Percentiles rank a stretch among this genome's conserved stretches.
Conservation (phyloP, 2,113 vertebrate species). For the Cheilinus undulatus region DNA sequence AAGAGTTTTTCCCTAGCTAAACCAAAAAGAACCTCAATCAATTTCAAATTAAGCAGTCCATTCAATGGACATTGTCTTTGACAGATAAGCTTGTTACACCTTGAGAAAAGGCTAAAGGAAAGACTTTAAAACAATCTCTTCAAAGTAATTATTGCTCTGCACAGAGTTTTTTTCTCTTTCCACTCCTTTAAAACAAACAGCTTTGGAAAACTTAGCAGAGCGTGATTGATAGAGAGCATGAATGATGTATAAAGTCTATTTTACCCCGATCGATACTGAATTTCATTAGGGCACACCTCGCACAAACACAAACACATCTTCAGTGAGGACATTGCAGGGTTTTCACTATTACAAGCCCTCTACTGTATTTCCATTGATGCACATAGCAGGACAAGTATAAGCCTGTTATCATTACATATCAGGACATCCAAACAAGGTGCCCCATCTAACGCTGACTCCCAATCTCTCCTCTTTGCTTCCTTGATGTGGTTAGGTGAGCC, state of each 20-base stretch:
- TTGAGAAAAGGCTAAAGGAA: conserved; percentile 78
- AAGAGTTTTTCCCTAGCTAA: conserved; percentile 56
- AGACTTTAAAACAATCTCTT: conserved; percentile 79
- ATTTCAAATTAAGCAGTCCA: conserved; percentile 82
- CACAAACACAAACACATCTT: conserved; percentile 29
- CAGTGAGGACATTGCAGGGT: conserved; percentile 51
- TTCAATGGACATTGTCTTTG: conserved; percentile 81
- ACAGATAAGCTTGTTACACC: conserved; percentile 82
- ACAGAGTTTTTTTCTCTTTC: conserved; percentile 65
- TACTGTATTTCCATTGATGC: conserved; percentile 50
- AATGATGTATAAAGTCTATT: conserved; percentile 89
- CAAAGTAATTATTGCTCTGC: conserved; percentile 81
- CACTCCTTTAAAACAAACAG: conserved; percentile 77
- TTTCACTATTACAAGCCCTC: conserved; percentile 42
- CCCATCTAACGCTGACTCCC: conserved; percentile 66
- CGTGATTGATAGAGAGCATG: conserved; percentile 86
- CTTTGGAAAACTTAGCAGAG: conserved; percentile 81
- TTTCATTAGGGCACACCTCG: conserved; percentile 80
- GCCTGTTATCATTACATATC: conserved; percentile 66
- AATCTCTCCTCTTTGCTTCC: conserved; percentile 31
- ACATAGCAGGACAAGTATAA: conserved; percentile 27
- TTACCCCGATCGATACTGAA: conserved; percentile 85
- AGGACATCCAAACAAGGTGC: conserved; percentile 62
- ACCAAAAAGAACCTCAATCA: conserved; percentile 78
- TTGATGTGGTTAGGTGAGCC: conserved; percentile 66